Evolutionary conservation across 2,797 vertebrate genomes (phyloP).

Genomic region (Toxotes lorentzi): DNA sequence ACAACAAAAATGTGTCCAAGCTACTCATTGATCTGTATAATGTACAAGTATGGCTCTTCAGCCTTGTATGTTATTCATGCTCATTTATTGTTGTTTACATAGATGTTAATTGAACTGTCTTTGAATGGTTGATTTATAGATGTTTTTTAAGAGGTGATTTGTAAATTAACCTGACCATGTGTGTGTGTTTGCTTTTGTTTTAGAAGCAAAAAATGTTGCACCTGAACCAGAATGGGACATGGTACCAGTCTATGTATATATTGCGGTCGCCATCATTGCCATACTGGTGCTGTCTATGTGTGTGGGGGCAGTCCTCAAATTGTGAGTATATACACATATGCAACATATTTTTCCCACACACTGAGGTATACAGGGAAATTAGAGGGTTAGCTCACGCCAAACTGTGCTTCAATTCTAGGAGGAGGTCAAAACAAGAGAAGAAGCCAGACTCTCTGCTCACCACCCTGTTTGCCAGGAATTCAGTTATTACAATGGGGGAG

Average conservation of each 20-base stretch:
- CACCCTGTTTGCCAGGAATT: slow-evolving; percentile 32
- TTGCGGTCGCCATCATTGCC: slow-evolving; percentile 32
- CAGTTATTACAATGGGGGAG: neutral
- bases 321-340: slow-evolving; percentile 51
- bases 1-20: neutral
- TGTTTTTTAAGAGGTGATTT: neutral
- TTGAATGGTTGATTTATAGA: neutral
- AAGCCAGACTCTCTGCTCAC: slow-evolving; percentile 34
- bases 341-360: neutral
- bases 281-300: slow-evolving; percentile 51
- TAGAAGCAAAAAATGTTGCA: neutral
- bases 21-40: neutral
- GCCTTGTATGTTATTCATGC: neutral
- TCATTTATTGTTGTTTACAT: neutral
- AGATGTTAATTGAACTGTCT: neutral
- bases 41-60: neutral
- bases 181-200: slow-evolving; percentile 10
- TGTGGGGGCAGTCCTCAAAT: slow-evolving; percentile 33
- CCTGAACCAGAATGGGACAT: slow-evolving; percentile 12
- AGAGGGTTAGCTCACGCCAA: neutral
- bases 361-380: neutral
- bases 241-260: slow-evolving; percentile 17
- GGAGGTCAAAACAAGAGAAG: slow-evolving; percentile 34
- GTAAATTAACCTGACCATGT: neutral
- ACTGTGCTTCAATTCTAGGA: slow-evolving; percentile 44